Base-by-base conservation (phyloP, 2,113 vertebrate species). In the Oreochromis aureus region DNA sequence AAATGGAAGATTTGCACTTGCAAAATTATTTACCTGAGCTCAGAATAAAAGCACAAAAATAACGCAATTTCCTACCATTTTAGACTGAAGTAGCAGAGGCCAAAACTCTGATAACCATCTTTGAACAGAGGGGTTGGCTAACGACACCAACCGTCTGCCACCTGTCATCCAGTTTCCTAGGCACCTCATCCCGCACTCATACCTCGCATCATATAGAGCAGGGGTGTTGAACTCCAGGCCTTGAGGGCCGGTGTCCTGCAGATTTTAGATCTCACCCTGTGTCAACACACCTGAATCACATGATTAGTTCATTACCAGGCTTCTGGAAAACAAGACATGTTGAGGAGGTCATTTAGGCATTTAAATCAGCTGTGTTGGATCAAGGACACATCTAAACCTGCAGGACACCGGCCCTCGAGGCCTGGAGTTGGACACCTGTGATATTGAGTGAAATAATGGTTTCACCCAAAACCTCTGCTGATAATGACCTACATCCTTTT, bases 301-400 rank as follows among this genome's bases (percentile, higher is more conserved):
- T 24, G 22, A 12, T 24, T 3, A 56, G 22, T 56, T 24, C 6
- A 1, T 24, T 56, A 3, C 1, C 54, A 55, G 54, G n/a, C 54
- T 0, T 56, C 11, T 56, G 54, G 54, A 0, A 1, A 56, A 56
- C n/a, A 0, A 55, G 10, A 55, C 54, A 24, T 0, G 2, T 56
- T 56, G 22, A 56, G 54, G 22, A 24, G 54, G 22, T 56, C 0
- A 56, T 56, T 3, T 0, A 56, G 0, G 3, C 54, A 56, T 56
- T 56, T 56, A 0, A 56, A 56, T 56, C 54, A 4, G 2, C 54
- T 24, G 54, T 24, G 54, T 56, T 56, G 22, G 54, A 0, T 56
- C 54, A 13, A 56, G 54, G 54, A 56, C 54, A 0, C 22, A 7
- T 56, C 22, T 2, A 4, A 56, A 56, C 6, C 54, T 24, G 54